Evolutionary conservation across 2,888 invertebrate species (phyloP).

Genomic region (Drosophila nigritarsus): DNA sequence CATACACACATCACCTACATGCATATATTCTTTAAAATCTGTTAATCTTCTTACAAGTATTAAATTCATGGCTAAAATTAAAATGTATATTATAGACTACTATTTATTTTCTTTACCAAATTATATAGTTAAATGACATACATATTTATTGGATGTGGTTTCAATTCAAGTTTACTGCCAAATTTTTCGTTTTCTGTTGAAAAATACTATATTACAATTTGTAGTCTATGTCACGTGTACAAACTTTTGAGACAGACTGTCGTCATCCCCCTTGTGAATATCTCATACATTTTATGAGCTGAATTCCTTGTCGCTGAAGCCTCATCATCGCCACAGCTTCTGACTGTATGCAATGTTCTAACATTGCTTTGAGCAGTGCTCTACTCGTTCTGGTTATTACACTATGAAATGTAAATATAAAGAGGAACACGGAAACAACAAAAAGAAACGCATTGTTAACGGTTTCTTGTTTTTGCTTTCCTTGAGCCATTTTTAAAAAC

Average conservation of each 20-base stretch:
- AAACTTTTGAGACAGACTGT: slow-evolving; percentile 35
- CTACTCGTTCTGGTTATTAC: slow-evolving; percentile 31
- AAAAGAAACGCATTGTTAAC: slow-evolving; percentile 5
- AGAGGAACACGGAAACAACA: slow-evolving; percentile 45
- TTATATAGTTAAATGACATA: slow-evolving; percentile 5
- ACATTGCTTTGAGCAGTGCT: slow-evolving; percentile 22
- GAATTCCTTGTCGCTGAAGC: slow-evolving; percentile 13
- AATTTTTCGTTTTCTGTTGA: not conserved
- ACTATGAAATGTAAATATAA: slow-evolving; percentile 71
- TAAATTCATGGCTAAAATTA: slow-evolving; percentile 70
- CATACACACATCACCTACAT: slow-evolving; percentile 55
- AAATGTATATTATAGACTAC: slow-evolving; percentile 30
- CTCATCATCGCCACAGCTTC: slow-evolving; percentile 55
- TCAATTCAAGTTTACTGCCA: not conserved
- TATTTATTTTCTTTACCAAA: slow-evolving; percentile 35
- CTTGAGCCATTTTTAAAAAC: slow-evolving; percentile 40
- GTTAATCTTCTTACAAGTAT: slow-evolving; percentile 62
- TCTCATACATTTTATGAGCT: slow-evolving; percentile 53
- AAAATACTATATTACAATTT: slow-evolving; percentile 14
- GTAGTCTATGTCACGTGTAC: slow-evolving; percentile 7
- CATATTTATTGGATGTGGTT: slow-evolving; percentile 3
- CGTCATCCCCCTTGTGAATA: slow-evolving; percentile 2
- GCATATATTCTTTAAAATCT: slow-evolving; percentile 60
- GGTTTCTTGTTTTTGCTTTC: slow-evolving; percentile 37
- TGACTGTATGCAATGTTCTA: slow-evolving; percentile 39